Evolutionary conservation across 2,113 vertebrate species (phyloP).

Genomic region (Laticauda colubrina): DNA sequence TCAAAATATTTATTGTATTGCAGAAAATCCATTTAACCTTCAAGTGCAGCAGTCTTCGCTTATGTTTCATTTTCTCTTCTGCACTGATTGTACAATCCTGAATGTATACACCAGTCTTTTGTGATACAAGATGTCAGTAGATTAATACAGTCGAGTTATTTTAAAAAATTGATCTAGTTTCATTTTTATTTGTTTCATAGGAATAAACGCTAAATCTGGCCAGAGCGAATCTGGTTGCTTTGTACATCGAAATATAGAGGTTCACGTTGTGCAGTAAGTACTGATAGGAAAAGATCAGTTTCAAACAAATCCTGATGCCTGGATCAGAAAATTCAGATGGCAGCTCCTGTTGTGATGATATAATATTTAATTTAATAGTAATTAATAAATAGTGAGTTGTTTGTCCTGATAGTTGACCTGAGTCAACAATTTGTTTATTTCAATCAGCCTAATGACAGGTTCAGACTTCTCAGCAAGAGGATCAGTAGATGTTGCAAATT

Average conservation of each 20-base stretch:
- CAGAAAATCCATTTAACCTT: background rate
- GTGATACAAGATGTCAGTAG: background rate
- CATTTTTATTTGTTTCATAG: background rate
- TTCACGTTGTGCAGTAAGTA: background rate
- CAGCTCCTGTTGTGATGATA: background rate
- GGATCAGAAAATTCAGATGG: too few relatives aligned
- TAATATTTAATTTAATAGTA: background rate
- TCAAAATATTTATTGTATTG: background rate
- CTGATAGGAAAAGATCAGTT: background rate
- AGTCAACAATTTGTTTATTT: background rate
- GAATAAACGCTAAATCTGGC: background rate
- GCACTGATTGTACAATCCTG: background rate
- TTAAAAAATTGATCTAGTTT: background rate
- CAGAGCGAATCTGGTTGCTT: too few relatives aligned
- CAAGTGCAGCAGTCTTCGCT: background rate
- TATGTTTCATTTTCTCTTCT: constrained; percentile 21
- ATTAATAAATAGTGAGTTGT: background rate
- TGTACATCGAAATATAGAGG: background rate
- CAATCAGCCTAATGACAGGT: background rate
- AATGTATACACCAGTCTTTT: background rate
- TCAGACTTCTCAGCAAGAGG: background rate
- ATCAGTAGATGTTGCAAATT: background rate
- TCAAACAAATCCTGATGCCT: background rate
- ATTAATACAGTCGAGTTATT: background rate
- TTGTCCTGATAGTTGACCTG: background rate